Percentiles rank a stretch among this genome's conserved stretches.
phyloP scores from a whole-genome alignment of 2,888 invertebrate genomes.

The Bugulina stolonifera region DNA sequence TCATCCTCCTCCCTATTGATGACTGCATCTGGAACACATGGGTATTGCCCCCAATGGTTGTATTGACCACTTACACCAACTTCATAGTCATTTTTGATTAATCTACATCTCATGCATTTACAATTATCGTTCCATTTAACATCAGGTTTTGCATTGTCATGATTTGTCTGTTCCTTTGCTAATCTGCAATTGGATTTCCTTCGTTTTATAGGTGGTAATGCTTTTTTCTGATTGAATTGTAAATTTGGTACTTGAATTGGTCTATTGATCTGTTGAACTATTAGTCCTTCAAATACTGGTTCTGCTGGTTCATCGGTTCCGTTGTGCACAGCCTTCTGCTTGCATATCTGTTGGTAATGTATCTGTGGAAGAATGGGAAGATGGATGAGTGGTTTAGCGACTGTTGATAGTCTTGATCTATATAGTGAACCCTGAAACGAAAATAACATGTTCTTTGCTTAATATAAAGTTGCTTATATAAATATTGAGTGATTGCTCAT shows the following conservation, averaged over 20 bases:
- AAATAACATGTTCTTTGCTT: too few species aligned
- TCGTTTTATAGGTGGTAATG: background rate
- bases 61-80: background rate
- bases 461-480: too few species aligned
- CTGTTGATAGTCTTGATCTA: conserved; percentile 17
- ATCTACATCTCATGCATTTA: conserved; percentile 25
- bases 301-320: background rate
- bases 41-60: conserved; percentile 23
- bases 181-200: background rate
- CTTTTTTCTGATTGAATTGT: background rate
- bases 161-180: background rate
- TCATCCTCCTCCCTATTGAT: conserved; percentile 25
- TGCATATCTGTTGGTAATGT: conserved; percentile 22
- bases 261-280: background rate
- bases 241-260: background rate
- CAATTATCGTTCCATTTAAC: conserved; percentile 18
- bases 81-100: conserved; percentile 22
- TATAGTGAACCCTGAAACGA: conserved; percentile 11
- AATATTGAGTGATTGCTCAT: too few species aligned
- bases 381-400: background rate
- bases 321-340: conserved; percentile 18
- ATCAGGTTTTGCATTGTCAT: background rate
- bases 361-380: conserved; percentile 23
- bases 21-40: conserved; percentile 25
- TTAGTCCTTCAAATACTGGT: background rate